phyloP scores from a whole-genome alignment of 2,797 vertebrate genomes.

The Spinus olivaceus region DNA sequence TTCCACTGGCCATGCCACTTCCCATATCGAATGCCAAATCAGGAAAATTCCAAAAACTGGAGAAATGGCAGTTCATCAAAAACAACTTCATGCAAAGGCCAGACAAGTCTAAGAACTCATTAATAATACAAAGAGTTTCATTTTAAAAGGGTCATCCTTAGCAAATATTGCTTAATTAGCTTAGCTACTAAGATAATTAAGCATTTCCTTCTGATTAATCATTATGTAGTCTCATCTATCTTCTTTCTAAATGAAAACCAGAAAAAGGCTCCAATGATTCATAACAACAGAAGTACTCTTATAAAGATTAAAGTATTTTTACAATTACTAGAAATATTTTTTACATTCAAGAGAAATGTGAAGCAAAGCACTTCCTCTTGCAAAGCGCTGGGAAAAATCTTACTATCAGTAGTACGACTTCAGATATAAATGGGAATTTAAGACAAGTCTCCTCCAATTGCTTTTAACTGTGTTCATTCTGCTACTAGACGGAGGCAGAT shows the following conservation, averaged over 20 bases:
- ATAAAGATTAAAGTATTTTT: not conserved
- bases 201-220: not conserved
- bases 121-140: not conserved
- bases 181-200: not conserved
- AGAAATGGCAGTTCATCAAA: not conserved
- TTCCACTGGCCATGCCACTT: not conserved
- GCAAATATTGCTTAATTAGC: not conserved
- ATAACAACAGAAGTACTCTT: not conserved
- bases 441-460: accelerated
- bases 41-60: not conserved
- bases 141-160: not conserved
- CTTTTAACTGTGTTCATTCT: not conserved
- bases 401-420: not conserved
- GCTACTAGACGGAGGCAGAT: not conserved
- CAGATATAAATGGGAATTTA: not conserved
- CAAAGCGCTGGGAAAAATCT: not conserved
- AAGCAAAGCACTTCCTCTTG: not conserved
- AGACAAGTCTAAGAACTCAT: not conserved
- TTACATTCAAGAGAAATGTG: not conserved
- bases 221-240: not conserved
- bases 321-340: not conserved
- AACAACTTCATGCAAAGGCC: not conserved
- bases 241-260: not conserved
- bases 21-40: not conserved
- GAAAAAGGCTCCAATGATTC: not conserved